These are phyloP conservation scores for Coronaproctus castanopsis DNA, from an alignment of 2,888 invertebrate genomes.

Conservation along the genomic window DNA sequence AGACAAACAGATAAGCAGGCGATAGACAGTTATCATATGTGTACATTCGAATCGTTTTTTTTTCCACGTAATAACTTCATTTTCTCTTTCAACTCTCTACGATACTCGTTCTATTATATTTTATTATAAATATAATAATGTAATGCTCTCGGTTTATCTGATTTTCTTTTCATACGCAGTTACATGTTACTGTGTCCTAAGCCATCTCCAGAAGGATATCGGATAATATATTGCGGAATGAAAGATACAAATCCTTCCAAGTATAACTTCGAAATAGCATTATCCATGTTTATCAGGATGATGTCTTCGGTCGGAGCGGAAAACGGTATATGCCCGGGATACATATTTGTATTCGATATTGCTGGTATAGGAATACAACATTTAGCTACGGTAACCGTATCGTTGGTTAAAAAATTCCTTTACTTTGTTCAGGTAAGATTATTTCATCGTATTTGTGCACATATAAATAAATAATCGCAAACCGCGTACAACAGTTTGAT, in stretches of 20 bases:
- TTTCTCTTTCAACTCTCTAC: too few species aligned
- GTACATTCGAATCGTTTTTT: too few species aligned
- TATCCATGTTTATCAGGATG: conserved; percentile 17
- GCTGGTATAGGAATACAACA: conserved; percentile 17
- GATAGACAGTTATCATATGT: too few species aligned
- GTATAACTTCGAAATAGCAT: conserved; percentile 15
- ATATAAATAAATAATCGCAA: too few species aligned
- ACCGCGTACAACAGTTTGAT: too few species aligned
- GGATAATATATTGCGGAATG: conserved; percentile 18
- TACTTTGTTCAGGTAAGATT: conserved; percentile 17
- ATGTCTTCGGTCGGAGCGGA: conserved; percentile 14
- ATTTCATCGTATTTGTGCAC: background rate
- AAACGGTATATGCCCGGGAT: conserved; percentile 16
- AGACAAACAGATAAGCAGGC: too few species aligned
- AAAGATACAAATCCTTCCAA: conserved; percentile 13
- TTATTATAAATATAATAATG: too few species aligned
- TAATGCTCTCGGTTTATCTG: too few species aligned
- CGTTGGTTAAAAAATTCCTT: conserved; percentile 15
- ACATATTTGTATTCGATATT: conserved; percentile 18
- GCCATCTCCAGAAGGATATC: conserved; percentile 15
- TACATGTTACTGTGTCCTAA: conserved; percentile 11
- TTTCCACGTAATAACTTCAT: too few species aligned
- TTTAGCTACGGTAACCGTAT: conserved; percentile 15
- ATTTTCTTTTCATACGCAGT: too few species aligned
- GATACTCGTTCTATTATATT: too few species aligned